Percentiles rank a stretch among this genome's conserved stretches.
Evolutionary conservation across 2,113 vertebrate genomes (phyloP).

Genomic region (Oreochromis spilurus): DNA sequence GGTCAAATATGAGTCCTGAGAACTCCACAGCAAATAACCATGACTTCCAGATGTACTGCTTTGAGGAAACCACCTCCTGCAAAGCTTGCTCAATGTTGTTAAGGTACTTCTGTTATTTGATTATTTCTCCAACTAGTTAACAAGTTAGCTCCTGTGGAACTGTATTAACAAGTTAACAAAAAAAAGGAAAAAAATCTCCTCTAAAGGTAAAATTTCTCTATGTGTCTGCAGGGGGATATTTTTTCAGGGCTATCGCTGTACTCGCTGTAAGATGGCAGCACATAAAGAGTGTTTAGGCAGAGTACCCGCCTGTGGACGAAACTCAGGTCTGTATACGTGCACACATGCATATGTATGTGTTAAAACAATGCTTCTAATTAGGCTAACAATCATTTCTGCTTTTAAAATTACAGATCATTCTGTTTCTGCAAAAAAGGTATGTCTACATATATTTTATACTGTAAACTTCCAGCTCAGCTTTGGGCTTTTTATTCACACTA

Average conservation of each 20-base stretch:
- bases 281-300: slow-evolving; percentile 95
- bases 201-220: background rate
- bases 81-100: slow-evolving; percentile 91
- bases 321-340: slow-evolving; percentile 67
- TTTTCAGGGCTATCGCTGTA: slow-evolving; percentile 90
- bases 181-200: background rate
- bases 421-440: slow-evolving; percentile 54
- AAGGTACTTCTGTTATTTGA: slow-evolving; percentile 66
- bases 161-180: background rate
- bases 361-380: background rate
- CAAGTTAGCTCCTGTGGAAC: background rate
- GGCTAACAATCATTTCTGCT: background rate
- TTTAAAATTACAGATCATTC: slow-evolving; percentile 50
- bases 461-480: background rate
- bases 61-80: slow-evolving; percentile 88
- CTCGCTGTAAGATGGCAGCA: slow-evolving; percentile 82
- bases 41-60: slow-evolving; percentile 95
- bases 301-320: slow-evolving; percentile 76
- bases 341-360: background rate
- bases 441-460: background rate
- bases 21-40: slow-evolving; percentile 83
- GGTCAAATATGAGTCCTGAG: slow-evolving; percentile 91
- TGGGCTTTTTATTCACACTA: background rate
- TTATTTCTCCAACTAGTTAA: background rate
- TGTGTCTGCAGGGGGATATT: slow-evolving; percentile 81